phyloP scores from a whole-genome alignment of 2,797 vertebrate species.

The Petrocephalus schoutedeni region DNA sequence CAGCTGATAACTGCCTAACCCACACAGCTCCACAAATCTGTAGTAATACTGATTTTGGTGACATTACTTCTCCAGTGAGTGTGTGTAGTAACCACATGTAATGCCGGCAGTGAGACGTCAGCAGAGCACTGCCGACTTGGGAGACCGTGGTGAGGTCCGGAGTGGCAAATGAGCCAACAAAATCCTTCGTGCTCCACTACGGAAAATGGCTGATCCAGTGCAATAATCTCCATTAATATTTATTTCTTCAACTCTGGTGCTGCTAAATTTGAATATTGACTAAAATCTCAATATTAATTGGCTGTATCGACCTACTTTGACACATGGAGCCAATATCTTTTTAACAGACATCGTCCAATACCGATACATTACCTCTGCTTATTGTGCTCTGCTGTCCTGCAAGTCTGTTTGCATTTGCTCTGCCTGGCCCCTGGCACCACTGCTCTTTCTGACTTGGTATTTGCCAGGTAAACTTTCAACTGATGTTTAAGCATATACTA shows the following conservation, averaged over 20 bases:
- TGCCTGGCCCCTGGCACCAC: background rate
- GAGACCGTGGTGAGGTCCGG: background rate
- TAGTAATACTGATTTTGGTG: background rate
- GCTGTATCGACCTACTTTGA: background rate
- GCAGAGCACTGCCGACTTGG: background rate
- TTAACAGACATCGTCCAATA: background rate
- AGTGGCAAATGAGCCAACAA: background rate
- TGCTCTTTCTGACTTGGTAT: background rate
- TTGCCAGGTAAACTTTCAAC: no score
- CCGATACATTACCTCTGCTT: background rate
- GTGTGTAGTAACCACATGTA: background rate
- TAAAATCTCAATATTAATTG: background rate
- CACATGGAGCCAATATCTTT: background rate
- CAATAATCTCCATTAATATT: background rate
- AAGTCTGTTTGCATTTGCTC: background rate
- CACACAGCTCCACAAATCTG: background rate
- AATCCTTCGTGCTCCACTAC: background rate
- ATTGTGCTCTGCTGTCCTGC: background rate
- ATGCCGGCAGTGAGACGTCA: background rate
- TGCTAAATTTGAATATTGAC: background rate
- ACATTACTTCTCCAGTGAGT: background rate
- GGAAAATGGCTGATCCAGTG: background rate
- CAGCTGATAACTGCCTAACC: background rate
- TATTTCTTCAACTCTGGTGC: background rate
- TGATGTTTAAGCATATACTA: no score